Percentiles rank a stretch among this genome's conserved stretches.
Conservation (phyloP, 2,888 invertebrate genomes). For the Drosophila borborema region DNA sequence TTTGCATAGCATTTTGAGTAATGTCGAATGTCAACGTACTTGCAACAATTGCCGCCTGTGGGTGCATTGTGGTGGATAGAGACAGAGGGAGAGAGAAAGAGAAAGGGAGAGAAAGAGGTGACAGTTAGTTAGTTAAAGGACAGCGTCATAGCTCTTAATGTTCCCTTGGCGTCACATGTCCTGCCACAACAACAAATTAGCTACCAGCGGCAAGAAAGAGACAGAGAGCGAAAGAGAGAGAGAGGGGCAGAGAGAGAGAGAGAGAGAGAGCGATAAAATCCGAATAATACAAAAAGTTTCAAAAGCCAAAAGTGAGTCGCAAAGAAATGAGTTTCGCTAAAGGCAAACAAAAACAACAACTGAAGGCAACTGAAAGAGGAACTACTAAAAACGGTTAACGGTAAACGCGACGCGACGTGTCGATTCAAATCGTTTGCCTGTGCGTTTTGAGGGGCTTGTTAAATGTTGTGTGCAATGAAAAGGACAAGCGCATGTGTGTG, state of each 20-base stretch:
- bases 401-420: constrained; percentile 26
- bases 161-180: constrained; percentile 63
- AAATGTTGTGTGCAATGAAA: constrained; percentile 65
- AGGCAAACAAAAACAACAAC: constrained; percentile 23
- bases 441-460: constrained; percentile 67
- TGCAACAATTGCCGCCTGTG: constrained; percentile 33
- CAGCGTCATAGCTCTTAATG: constrained; percentile 46
- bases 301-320: constrained; percentile 61
- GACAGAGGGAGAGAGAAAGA: constrained; percentile 3
- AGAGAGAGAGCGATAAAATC: constrained; percentile 2
- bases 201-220: constrained; percentile 7
- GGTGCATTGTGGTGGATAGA: constrained; percentile 19
- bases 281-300: constrained; percentile 37
- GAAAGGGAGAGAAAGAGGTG: constrained; percentile 15
- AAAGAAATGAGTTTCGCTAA: constrained; percentile 61
- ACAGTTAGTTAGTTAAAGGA: constrained; percentile 63
- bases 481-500: constrained; percentile 58
- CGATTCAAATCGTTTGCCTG: constrained; percentile 12
- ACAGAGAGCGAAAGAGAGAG: not conserved
- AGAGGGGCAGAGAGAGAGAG: not conserved
- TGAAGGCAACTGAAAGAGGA: constrained; percentile 27
- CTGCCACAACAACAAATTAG: constrained; percentile 72
- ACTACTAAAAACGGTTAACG: constrained; percentile 30
- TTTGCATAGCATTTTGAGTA: constrained; percentile 76
- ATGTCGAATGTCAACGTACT: constrained; percentile 80